Conservation (phyloP, 2,113 vertebrate genomes). For the Rhagologus leucostigma region DNA sequence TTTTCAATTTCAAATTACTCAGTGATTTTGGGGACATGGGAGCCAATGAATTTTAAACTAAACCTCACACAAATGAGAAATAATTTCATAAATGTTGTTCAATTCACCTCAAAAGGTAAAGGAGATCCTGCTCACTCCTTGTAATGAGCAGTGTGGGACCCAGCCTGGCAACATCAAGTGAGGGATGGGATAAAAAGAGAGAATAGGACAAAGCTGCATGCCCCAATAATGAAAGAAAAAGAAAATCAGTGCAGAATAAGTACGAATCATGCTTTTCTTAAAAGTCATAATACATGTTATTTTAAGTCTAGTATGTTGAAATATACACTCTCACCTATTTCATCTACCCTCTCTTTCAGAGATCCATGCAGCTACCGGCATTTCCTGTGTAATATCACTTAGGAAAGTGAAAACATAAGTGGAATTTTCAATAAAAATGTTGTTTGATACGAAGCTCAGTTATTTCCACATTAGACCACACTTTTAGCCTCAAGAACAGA, state of each 20-base stretch:
- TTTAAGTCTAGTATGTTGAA: conserved; percentile 18
- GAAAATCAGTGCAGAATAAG: neutral
- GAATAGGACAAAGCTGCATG: neutral
- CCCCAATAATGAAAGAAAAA: neutral
- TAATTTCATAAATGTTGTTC: neutral
- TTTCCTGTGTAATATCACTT: conserved; percentile 55
- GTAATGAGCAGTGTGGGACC: neutral
- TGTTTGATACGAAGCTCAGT: neutral
- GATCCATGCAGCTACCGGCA: conserved; percentile 17
- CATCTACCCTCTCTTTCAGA: neutral
- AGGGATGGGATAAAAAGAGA: neutral
- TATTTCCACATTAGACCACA: neutral
- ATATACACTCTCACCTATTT: conserved; percentile 34
- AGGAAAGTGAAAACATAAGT: conserved; percentile 53
- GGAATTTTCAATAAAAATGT: conserved; percentile 56
- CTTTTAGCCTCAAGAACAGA: neutral
- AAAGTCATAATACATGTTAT: neutral
- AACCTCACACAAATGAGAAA: neutral
- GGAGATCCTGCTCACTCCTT: neutral
- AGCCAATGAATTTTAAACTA: neutral
- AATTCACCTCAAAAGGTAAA: neutral
- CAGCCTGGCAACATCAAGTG: neutral
- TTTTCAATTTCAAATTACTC: conserved; percentile 73
- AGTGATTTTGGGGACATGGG: neutral
- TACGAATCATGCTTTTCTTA: neutral